Conservation (phyloP, 2,888 invertebrate species). For the Troides oblongomaculatus region DNA sequence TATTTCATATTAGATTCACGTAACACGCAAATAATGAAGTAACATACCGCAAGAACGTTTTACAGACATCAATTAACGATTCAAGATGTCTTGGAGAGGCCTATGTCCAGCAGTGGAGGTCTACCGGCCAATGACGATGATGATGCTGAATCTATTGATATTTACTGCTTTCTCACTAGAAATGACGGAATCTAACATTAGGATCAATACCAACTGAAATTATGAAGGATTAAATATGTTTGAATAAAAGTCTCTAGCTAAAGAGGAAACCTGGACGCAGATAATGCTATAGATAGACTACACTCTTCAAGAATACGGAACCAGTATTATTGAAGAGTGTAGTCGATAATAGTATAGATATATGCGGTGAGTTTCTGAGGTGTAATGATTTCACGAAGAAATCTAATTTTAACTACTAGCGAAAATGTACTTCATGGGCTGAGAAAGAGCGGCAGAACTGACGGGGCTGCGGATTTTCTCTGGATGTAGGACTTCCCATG, state of each 20-base stretch:
- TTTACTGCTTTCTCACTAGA: constrained; percentile 36
- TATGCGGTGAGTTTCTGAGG: constrained; percentile 47
- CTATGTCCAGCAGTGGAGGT: too few relatives aligned
- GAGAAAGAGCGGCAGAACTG: too few relatives aligned
- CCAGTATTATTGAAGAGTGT: constrained; percentile 36
- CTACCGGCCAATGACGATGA: too few relatives aligned
- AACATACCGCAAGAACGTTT: not conserved
- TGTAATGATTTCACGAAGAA: too few relatives aligned
- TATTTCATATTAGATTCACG: not conserved
- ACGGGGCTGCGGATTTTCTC: too few relatives aligned
- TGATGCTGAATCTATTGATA: too few relatives aligned
- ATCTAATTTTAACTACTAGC: too few relatives aligned
- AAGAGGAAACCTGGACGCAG: constrained; percentile 44
- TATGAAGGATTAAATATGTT: constrained; percentile 52
- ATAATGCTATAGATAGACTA: too few relatives aligned
- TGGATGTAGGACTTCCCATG: too few relatives aligned
- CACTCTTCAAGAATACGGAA: too few relatives aligned
- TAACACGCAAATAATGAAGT: not conserved
- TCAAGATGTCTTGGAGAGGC: too few relatives aligned
- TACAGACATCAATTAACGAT: not conserved
- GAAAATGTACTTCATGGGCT: too few relatives aligned
- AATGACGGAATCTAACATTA: constrained; percentile 50
- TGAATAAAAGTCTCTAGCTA: constrained; percentile 47
- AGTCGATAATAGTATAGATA: constrained; percentile 44
- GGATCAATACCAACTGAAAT: constrained; percentile 55